A percentile compares a stretch with the other conserved stretches of the same genome.
Evolutionary conservation across 2,113 vertebrate species (phyloP).

Genomic region (Zosterops hypoxanthus): DNA sequence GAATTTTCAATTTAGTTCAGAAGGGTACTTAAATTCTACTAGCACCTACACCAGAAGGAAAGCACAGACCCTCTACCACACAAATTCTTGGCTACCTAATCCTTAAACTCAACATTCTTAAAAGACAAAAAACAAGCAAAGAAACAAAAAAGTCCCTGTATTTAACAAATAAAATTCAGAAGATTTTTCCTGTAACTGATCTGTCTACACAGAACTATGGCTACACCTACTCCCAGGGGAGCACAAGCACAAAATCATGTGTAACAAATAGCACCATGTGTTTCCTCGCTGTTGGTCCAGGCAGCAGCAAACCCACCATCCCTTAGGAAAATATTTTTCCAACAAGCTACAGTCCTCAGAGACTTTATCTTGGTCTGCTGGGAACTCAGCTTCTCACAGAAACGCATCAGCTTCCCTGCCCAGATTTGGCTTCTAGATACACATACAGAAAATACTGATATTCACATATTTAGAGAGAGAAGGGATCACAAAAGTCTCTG

Average conservation of each 20-base stretch:
- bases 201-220: neutral
- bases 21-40: neutral
- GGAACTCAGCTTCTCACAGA: neutral
- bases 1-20: neutral
- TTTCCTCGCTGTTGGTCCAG: neutral
- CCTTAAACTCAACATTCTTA: neutral
- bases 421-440: neutral
- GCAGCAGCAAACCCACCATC: neutral
- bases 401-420: neutral
- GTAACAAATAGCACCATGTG: neutral
- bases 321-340: neutral
- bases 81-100: neutral
- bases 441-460: neutral
- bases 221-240: neutral
- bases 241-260: neutral
- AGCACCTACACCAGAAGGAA: neutral
- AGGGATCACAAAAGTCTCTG: neutral
- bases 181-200: neutral
- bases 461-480: neutral
- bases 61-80: neutral
- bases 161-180: neutral
- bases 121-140: neutral
- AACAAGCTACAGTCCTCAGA: neutral
- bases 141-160: neutral
- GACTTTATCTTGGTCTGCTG: neutral